These are phyloP conservation scores for Drosophila mayaguana DNA, from an alignment of 2,888 invertebrate species.

Conservation along the genomic window DNA sequence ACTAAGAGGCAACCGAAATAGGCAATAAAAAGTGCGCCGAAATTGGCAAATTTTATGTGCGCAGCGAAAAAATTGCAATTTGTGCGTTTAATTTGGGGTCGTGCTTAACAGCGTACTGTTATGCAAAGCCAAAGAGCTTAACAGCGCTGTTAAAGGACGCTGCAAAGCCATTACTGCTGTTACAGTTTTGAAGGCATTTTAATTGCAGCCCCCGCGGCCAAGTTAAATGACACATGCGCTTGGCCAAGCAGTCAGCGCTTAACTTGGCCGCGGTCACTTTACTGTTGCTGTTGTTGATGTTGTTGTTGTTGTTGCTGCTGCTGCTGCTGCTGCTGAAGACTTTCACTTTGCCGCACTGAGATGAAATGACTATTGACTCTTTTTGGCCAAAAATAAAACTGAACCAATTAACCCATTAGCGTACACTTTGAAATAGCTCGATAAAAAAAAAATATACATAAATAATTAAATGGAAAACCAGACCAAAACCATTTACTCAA, in stretches of 20 bases:
- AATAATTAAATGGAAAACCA: conserved; percentile 24
- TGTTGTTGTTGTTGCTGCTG: conserved; percentile 20
- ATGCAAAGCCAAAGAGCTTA: conserved; percentile 27
- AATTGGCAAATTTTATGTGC: conserved; percentile 73
- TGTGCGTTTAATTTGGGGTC: conserved; percentile 70
- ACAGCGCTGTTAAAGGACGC: conserved; percentile 36
- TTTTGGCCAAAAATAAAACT: conserved; percentile 68
- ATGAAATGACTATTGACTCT: conserved; percentile 75
- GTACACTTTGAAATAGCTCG: conserved; percentile 50
- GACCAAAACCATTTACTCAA: conserved; percentile 39
- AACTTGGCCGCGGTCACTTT: conserved; percentile 44
- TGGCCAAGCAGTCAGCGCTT: conserved; percentile 34
- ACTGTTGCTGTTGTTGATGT: conserved; percentile 25
- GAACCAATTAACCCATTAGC: conserved; percentile 75
- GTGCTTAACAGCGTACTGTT: conserved; percentile 35
- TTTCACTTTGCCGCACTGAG: conserved; percentile 69
- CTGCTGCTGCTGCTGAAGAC: conserved; percentile 45
- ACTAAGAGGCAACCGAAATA: conserved; percentile 51
- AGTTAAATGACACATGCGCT: conserved; percentile 72
- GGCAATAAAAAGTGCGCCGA: conserved; percentile 46
- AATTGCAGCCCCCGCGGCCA: conserved; percentile 72
- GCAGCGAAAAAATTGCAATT: conserved; percentile 48
- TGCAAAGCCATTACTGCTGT: conserved; percentile 35
- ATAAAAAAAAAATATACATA: neutral
- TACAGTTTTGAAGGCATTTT: conserved; percentile 73